Percentiles rank a stretch among this genome's conserved stretches.
Conservation (phyloP, 2,797 vertebrate species). For the Lacerta viridis region DNA sequence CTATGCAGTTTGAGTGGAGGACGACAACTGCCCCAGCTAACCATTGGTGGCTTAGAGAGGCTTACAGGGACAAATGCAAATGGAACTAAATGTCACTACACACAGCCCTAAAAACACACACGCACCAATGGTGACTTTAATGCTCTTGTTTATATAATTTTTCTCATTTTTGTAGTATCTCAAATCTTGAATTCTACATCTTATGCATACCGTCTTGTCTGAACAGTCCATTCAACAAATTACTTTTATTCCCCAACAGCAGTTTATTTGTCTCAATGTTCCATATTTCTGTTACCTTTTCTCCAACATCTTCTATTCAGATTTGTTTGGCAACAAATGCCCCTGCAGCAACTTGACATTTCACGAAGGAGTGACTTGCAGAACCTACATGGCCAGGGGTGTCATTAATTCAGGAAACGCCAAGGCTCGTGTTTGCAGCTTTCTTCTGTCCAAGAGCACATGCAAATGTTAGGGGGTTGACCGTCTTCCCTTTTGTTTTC, state of each 20-base stretch:
- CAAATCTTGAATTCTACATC: neutral
- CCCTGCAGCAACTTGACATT: conserved; percentile 57
- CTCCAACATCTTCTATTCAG: conserved; percentile 60
- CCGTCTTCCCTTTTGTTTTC: conserved; percentile 42
- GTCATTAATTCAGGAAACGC: conserved; percentile 64
- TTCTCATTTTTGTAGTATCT: neutral
- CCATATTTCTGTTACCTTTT: conserved; percentile 32
- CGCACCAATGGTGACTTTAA: neutral
- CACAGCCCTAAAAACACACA: neutral
- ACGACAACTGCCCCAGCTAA: neutral
- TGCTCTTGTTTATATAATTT: neutral
- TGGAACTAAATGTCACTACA: neutral
- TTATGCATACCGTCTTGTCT: neutral
- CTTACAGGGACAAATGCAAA: neutral
- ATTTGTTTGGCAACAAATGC: conserved; percentile 58
- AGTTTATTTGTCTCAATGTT: neutral
- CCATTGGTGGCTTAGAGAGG: neutral
- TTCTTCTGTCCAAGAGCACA: conserved; percentile 55
- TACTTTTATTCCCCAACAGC: neutral
- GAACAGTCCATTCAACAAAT: conserved; percentile 23
- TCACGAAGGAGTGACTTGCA: conserved; percentile 60
- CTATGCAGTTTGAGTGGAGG: neutral
- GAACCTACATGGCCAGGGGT: conserved; percentile 10
- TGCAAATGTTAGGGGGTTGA: conserved; percentile 54
- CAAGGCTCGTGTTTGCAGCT: conserved; percentile 42